Conservation (phyloP, 2,888 invertebrate species). For the Athalia cordata region DNA sequence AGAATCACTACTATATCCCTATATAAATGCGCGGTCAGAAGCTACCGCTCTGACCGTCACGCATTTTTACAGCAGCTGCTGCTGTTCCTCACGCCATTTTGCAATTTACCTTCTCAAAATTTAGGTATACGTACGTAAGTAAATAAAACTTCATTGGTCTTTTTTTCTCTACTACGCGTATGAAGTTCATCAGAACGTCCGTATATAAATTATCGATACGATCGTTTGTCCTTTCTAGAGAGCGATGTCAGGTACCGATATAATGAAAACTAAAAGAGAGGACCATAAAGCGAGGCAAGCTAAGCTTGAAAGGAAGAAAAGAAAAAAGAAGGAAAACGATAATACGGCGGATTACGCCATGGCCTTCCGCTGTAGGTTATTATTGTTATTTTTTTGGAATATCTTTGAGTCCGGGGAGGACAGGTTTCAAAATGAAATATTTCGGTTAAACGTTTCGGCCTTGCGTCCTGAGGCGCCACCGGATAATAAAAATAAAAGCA, state of each 20-base stretch:
- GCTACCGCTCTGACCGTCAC: neutral
- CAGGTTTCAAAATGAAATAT: constrained; percentile 29
- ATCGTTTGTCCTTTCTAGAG: too few relatives aligned
- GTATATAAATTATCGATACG: too few relatives aligned
- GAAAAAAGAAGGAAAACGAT: too few relatives aligned
- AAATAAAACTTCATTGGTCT: too few relatives aligned
- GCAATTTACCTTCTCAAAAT: constrained; percentile 1
- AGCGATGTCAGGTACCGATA: too few relatives aligned
- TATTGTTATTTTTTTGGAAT: neutral
- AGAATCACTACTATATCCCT: constrained; percentile 4
- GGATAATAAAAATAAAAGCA: constrained; percentile 32
- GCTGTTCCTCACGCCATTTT: neutral
- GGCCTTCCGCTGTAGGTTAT: neutral
- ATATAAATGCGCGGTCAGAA: constrained; percentile 20
- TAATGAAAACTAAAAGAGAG: too few relatives aligned
- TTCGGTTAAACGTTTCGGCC: constrained; percentile 27
- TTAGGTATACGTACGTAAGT: too few relatives aligned
- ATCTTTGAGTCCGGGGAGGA: neutral
- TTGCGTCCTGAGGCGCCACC: constrained; percentile 31
- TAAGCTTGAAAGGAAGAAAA: too few relatives aligned
- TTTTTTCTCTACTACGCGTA: too few relatives aligned
- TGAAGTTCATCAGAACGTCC: too few relatives aligned
- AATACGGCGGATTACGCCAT: neutral
- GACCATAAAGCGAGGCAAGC: too few relatives aligned
- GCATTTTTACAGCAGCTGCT: neutral